Base-by-base conservation (phyloP, 2,797 vertebrate species). In the Falco concolor region DNA sequence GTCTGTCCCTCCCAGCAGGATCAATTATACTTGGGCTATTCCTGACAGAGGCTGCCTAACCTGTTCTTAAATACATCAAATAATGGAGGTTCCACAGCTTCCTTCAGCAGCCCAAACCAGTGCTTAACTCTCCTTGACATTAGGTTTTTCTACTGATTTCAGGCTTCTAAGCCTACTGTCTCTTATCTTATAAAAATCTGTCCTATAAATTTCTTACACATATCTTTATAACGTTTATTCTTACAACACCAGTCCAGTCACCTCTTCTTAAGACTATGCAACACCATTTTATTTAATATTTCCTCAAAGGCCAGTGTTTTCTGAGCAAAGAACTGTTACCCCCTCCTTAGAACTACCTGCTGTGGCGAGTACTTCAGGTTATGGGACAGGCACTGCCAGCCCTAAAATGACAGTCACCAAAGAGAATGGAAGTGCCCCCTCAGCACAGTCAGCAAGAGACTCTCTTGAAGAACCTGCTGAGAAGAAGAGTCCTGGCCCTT, bases 31-130 rank as follows among this genome's bases (percentile, higher is more conserved):
- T 76, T 1, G 0, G 40, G 20, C 34, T 88, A 8, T 50, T 90
- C 40, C 67, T 76, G 24, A 87, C 63, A 89, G 59, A 81, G 34
- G 61, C 57, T 25, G 16, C 38, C 60, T 84, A 95, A 94, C 81
- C 54, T 1, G 54, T 60, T 93, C 63, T 56, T 73, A 53, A 59
- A 79, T 44, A 79, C 36, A 63, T 20, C 63, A 94, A 63, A 76
- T 73, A 90, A 87, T 42, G 25, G 59, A 89, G 20, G 22, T 61
- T 74, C 49, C 32, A 64, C 42, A 81, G 27, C 30, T 73, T 73
- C 47, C 25, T 87, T 82, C 88, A 63, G 59, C n/a, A 49, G 36
- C 25, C 49, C 45, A 73, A 84, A 69, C 15, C 27, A 65, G 47
- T n/a, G 34, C 22, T 87, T 73, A 87, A 34, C 20, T 79, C 38